Percentiles rank a stretch among this genome's conserved stretches.
Conservation (phyloP, 2,888 invertebrate genomes). For the Tiphia femorata region DNA sequence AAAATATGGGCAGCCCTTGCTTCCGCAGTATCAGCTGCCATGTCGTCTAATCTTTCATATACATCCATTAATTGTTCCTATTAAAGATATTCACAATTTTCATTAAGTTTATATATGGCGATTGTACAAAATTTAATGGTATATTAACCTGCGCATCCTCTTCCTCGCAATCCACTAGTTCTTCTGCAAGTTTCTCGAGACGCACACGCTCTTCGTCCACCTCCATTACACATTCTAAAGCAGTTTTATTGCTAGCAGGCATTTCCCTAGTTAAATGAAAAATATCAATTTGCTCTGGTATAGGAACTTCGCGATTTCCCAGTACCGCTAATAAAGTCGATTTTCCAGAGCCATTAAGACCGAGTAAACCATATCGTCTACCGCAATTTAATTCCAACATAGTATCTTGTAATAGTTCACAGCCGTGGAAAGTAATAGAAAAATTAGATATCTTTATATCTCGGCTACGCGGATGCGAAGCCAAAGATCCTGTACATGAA, state of each 20-base stretch:
- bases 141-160: conserved; percentile 76
- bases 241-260: conserved; percentile 97
- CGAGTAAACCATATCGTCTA: conserved; percentile 94
- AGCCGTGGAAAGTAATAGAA: conserved; percentile 98
- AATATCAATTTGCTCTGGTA: conserved; percentile 97
- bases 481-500: conserved; percentile 94
- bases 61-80: conserved; percentile 97
- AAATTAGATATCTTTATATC: conserved; percentile 97
- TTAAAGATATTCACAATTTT: background rate
- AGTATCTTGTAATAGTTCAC: conserved; percentile 95
- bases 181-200: conserved; percentile 93
- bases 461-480: conserved; percentile 94
- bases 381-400: conserved; percentile 97
- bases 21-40: conserved; percentile 96
- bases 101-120: too few species aligned
- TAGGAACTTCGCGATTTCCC: conserved; percentile 94
- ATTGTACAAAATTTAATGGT: too few species aligned
- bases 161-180: conserved; percentile 83
- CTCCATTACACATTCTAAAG: conserved; percentile 97
- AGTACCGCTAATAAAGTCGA: conserved; percentile 93
- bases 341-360: conserved; percentile 98
- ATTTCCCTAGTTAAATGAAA: conserved; percentile 97
- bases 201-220: conserved; percentile 94
- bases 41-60: conserved; percentile 96
- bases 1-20: conserved; percentile 94